Evolutionary conservation across 2,888 invertebrate species (phyloP), one percentile per base, ranked within the genome.

Genomic region (Drosophila leonis): DNA sequence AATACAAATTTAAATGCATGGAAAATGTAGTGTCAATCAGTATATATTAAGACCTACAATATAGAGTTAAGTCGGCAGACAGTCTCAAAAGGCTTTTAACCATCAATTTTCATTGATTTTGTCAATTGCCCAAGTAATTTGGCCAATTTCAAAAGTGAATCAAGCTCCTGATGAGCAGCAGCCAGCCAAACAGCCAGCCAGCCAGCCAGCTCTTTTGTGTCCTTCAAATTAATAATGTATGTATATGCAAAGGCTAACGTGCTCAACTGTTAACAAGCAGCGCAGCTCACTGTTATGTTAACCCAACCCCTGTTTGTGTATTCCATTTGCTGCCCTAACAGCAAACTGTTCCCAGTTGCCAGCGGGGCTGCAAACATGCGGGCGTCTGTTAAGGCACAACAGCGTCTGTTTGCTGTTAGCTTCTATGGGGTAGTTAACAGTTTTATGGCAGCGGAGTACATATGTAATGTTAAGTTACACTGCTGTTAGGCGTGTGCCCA

Each of bases 301-400:
- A 41, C 18, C 8, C 42, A 31, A 55, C 74, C 79, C 66, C 44
- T 62, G 24, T 41, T 49, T 76, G 77, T 76, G 73, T 76, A 73
- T 63, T 33, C 46, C 13, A 72, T 24, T 15, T 68, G 29, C 9
- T n/a, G 20, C n/a, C 13, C 27, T 39, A 29, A 35, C 56, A 68
- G 67, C 12, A 15, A 49, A 75, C 84, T 86, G 83, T 86, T 80
- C 83, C 61, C 77, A 86, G 29, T 48, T 49, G 31, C 33, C 37
- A 67, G 75, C 79, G 70, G 79, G 24, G 46, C 15, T 7, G 20
- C 15, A 24, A 13, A 5, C 33, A 27, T 41, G 39, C 52, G 15
- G 24, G 3, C 20, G 42, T 5, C 41, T 63, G 80, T 52, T 68
- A 56, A 4, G 5, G 12, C 0, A 9, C 55, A 20, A 55, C 70